These are phyloP conservation scores for Eurystomus gularis DNA, from an alignment of 2,113 vertebrate genomes.

Conservation along the genomic window DNA sequence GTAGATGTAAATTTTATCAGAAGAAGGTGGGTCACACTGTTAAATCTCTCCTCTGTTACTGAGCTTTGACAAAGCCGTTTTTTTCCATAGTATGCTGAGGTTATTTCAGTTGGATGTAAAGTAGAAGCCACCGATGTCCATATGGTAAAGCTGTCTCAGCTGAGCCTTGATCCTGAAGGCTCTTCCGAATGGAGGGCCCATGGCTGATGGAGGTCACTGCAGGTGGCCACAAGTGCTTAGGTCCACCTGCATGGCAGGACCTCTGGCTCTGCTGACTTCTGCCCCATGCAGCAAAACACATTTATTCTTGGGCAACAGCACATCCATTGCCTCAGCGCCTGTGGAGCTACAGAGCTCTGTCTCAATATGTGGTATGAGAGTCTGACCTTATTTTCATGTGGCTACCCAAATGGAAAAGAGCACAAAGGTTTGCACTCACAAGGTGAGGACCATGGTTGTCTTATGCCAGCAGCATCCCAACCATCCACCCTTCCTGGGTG, in stretches of 20 bases:
- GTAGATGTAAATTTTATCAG: not conserved
- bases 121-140: not conserved
- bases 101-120: not conserved
- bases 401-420: not conserved
- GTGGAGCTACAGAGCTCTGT: not conserved
- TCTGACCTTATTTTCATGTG: not conserved
- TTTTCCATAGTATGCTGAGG: not conserved
- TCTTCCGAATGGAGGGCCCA: not conserved
- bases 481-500: not conserved
- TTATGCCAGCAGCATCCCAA: not conserved
- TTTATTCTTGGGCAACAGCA: not conserved
- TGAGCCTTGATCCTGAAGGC: not conserved
- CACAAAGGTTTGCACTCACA: not conserved
- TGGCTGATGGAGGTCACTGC: not conserved
- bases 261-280: not conserved
- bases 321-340: not conserved
- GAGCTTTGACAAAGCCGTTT: not conserved
- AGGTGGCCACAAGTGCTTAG: not conserved
- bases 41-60: not conserved
- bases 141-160: not conserved
- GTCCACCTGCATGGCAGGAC: fast-evolving
- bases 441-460: not conserved
- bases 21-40: not conserved
- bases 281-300: not conserved
- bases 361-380: fast-evolving